Evolutionary conservation across 1,140 invertebrate genomes (phyloP).

Genomic region (Bombus superbus): DNA sequence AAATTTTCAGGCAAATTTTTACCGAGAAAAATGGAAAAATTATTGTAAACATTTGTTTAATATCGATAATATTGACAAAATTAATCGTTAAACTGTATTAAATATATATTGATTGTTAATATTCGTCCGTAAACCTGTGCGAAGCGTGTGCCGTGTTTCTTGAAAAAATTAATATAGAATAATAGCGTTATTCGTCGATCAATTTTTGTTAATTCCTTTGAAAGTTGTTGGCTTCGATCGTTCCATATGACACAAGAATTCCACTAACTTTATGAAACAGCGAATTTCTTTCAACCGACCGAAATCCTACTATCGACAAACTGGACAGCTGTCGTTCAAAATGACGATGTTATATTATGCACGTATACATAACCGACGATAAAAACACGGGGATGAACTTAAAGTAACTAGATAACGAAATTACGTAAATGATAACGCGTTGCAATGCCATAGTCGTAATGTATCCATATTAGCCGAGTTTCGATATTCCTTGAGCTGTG

Average conservation of each 20-base stretch:
- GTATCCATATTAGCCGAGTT: no score
- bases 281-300: background rate
- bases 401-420: background rate
- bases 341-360: background rate
- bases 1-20: no score
- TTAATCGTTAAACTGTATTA: no score
- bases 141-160: no score
- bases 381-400: background rate
- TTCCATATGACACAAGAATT: background rate
- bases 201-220: no score
- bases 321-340: background rate
- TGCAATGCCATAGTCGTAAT: background rate
- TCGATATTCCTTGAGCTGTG: background rate
- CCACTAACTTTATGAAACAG: background rate
- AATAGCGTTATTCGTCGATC: background rate
- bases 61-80: no score
- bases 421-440: constrained; percentile 17
- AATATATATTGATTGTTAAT: no score
- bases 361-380: background rate
- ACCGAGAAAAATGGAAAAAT: no score
- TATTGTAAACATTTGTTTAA: no score
- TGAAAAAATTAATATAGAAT: background rate
- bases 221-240: background rate
- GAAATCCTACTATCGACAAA: background rate
- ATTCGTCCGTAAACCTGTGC: no score